A percentile compares a stretch with the other conserved stretches of the same genome.
Evolutionary conservation across 1,140 invertebrate species (phyloP).

Genomic region (Fopius arisanus): DNA sequence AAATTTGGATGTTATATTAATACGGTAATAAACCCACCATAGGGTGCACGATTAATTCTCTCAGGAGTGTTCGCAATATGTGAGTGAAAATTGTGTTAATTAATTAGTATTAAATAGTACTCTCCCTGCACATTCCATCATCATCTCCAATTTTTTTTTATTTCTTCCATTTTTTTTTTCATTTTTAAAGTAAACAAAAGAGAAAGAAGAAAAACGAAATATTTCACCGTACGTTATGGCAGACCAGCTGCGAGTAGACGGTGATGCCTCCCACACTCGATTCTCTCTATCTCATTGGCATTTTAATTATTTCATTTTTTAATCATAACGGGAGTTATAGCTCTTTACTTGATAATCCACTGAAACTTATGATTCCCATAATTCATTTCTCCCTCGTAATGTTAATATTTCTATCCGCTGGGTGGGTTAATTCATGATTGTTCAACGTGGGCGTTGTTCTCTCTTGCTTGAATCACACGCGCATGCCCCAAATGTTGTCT

Average conservation of each 20-base stretch:
- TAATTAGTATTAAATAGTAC: background rate
- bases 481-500: background rate
- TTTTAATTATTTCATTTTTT: background rate
- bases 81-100: constrained; percentile 11
- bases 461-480: background rate
- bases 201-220: background rate
- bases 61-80: constrained; percentile 7
- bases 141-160: background rate
- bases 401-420: background rate
- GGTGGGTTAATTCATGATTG: background rate
- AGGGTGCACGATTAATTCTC: background rate
- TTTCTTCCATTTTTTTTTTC: background rate
- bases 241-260: constrained; percentile 54
- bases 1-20: background rate
- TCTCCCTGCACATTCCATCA: background rate
- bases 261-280: background rate
- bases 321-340: background rate
- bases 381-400: background rate
- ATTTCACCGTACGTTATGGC: constrained; percentile 32
- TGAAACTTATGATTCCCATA: background rate
- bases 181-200: background rate
- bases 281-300: constrained; percentile 8
- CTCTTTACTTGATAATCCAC: background rate
- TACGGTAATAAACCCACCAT: constrained; percentile 12
- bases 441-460: background rate